Percentiles rank a stretch among this genome's conserved stretches.
Evolutionary conservation across 2,797 vertebrate species (phyloP).

Genomic region (Notolabrus celidotus): DNA sequence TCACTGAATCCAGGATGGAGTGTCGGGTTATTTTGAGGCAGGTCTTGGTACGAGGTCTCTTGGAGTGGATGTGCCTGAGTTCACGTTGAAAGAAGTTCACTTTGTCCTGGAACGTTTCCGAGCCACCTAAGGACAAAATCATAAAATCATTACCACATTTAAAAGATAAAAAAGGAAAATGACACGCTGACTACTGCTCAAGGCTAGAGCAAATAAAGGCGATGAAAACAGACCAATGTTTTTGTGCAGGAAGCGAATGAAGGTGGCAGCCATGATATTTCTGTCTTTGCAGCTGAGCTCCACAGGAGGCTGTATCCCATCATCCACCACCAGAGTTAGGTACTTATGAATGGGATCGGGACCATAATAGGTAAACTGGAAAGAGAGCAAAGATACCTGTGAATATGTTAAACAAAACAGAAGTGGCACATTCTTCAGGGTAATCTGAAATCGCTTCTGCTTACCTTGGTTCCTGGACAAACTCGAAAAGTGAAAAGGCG

Average conservation of each 20-base stretch:
- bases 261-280: slow-evolving; percentile 98
- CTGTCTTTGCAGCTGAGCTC: slow-evolving; percentile 99
- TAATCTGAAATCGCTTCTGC: slow-evolving; percentile 24
- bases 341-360: slow-evolving; percentile 97
- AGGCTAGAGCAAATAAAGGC: neutral
- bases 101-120: slow-evolving; percentile 99
- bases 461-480: slow-evolving; percentile 98
- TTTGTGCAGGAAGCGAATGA: slow-evolving; percentile 98
- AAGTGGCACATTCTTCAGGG: neutral
- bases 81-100: slow-evolving; percentile 98
- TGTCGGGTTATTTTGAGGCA: slow-evolving; percentile 95
- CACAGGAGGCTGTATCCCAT: slow-evolving; percentile 97
- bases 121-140: slow-evolving; percentile 87
- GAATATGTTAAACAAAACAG: neutral
- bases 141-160: slow-evolving; percentile 14
- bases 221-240: slow-evolving; percentile 92
- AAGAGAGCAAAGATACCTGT: neutral
- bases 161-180: neutral
- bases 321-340: slow-evolving; percentile 96
- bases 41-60: slow-evolving; percentile 95
- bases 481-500: slow-evolving; percentile 98
- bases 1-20: slow-evolving; percentile 92
- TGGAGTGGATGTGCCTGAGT: slow-evolving; percentile 95
- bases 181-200: neutral
- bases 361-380: slow-evolving; percentile 95